Evolutionary conservation across 2,113 vertebrate species (phyloP).

Genomic region (Cyphomyrus discorhynchus): DNA sequence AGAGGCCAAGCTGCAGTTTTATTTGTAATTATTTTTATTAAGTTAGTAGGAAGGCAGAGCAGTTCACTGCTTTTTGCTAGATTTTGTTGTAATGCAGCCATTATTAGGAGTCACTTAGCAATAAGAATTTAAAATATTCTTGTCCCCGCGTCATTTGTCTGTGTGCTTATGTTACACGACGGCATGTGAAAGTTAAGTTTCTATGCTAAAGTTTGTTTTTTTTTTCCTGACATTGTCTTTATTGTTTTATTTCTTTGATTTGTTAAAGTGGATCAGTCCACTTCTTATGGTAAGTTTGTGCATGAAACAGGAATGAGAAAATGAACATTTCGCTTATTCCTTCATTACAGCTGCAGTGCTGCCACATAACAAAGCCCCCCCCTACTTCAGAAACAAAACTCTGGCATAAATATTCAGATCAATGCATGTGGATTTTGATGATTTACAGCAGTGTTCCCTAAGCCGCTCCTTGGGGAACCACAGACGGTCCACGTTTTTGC

Average conservation of each 20-base stretch:
- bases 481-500: background rate
- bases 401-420: background rate
- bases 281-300: conserved; percentile 66
- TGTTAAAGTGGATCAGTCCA: conserved; percentile 68
- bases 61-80: background rate
- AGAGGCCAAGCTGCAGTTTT: background rate
- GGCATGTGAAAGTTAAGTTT: conserved; percentile 30
- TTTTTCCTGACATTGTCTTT: conserved; percentile 44
- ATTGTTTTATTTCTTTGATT: conserved; percentile 56
- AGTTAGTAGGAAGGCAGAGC: background rate
- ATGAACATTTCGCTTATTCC: conserved; percentile 21
- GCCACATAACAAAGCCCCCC: background rate
- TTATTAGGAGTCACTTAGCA: background rate
- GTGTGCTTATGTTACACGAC: conserved; percentile 24
- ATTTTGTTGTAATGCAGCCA: background rate
- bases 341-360: conserved; percentile 11
- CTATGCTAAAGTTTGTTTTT: conserved; percentile 32
- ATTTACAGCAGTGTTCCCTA: background rate
- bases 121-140: background rate
- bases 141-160: background rate
- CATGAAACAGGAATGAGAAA: conserved; percentile 41
- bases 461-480: background rate
- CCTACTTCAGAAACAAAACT: background rate
- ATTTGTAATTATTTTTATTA: background rate
- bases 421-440: background rate